Evolutionary conservation across 2,888 invertebrate genomes (phyloP), one percentile per base, ranked within the genome.

Genomic region (Macroteleia sp.): DNA sequence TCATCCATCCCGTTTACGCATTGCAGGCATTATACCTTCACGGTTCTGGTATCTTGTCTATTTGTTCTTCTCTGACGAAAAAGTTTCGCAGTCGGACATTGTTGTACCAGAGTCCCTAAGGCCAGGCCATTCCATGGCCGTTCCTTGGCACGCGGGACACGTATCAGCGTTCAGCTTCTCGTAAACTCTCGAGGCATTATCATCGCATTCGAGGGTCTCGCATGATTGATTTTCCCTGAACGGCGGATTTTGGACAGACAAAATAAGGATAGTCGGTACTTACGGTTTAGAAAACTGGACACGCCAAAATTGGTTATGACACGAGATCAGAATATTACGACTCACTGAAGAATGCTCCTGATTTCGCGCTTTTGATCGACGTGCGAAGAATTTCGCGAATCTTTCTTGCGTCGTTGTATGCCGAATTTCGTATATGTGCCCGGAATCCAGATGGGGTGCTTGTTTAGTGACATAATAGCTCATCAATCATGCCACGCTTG

Each of bases 91-190:
- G 36, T 8, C 5, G 19, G 17, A 30, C 19, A 12, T 28, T 30
- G 57, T 32, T 28, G 48, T 42, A 16, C 1, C 19, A 28, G n/a
- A 19, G 44, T 57, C 34, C 52, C 64, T 48, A 19, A 22, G 64
- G 54, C 46, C 20, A 34, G 28, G 12, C 22, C 8, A 10, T 14
- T 1, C 16, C 50, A 17, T 14, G 20, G 36, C 9, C 22, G 30
- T 39, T 36, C 32, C 20, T 84, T 79, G 73, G 81, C 80, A 85
- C 70, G 81, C 84, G 57, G 56, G 66, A 80, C 85, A 85, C 85
- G 84, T 86, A 83, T 84, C 81, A 83, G 78, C 84, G 81, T 85
- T 84, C 82, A 84, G 82, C 81, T 30, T 85, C 81, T 85, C 85
- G 82, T 85, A 83, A 85, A 84, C 83, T 79, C 81, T 77, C 77